Evolutionary conservation across 2,797 vertebrate genomes (phyloP).

Genomic region (Rhodeus uyekii): DNA sequence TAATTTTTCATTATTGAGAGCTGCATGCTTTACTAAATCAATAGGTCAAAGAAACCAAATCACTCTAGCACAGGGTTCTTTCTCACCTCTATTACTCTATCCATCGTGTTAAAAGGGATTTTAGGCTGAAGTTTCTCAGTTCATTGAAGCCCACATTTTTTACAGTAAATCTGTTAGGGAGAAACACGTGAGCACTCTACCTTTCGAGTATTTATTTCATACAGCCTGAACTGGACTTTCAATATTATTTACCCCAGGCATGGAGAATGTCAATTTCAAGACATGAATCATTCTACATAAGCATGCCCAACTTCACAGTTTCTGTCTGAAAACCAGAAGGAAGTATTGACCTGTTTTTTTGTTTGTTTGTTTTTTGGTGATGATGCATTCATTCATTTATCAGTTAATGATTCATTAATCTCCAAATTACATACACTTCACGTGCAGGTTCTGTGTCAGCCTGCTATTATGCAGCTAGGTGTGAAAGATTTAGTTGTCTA

Average conservation of each 20-base stretch:
- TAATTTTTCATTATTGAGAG: background rate
- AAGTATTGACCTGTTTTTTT: background rate
- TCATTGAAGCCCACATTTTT: background rate
- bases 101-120: background rate
- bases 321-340: background rate
- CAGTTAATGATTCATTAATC: background rate
- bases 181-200: background rate
- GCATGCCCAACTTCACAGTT: background rate
- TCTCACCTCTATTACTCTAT: background rate
- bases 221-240: background rate
- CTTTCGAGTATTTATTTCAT: background rate
- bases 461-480: constrained; percentile 4
- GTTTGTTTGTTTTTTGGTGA: too few relatives aligned
- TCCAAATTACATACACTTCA: background rate
- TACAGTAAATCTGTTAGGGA: background rate
- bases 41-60: constrained; percentile 5
- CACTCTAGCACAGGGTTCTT: background rate
- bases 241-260: background rate
- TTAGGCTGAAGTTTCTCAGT: background rate
- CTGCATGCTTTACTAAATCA: constrained; percentile 13
- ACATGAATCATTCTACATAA: background rate
- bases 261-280: background rate
- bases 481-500: background rate
- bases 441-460: background rate
- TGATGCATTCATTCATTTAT: background rate